Conservation (phyloP, 2,888 invertebrate species). For the Electrophaes corylata region DNA sequence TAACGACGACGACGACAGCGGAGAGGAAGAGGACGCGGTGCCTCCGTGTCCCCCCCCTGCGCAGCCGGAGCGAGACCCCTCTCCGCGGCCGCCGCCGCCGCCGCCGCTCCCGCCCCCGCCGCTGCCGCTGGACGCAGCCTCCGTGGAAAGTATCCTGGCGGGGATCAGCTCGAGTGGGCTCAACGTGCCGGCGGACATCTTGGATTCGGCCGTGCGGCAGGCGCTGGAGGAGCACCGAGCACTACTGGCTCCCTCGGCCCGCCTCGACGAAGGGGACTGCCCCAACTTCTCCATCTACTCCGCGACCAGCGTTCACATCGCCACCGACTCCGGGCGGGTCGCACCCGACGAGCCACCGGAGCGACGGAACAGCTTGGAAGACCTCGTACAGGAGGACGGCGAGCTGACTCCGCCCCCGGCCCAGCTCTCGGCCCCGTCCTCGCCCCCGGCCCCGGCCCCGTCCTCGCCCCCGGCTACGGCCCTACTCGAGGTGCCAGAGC, state of each 20-base stretch:
- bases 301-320: constrained; percentile 90
- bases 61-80: constrained; percentile 5
- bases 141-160: constrained; percentile 52
- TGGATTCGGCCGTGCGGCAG: constrained; percentile 68
- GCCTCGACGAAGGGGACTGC: constrained; percentile 86
- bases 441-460: constrained; percentile 8
- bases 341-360: constrained; percentile 34
- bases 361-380: constrained; percentile 46
- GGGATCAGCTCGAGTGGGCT: constrained; percentile 50
- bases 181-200: constrained; percentile 54
- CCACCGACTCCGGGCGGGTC: constrained; percentile 69
- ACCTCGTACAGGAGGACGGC: constrained; percentile 61
- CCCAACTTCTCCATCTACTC: constrained; percentile 95
- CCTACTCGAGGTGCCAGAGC: too few relatives aligned
- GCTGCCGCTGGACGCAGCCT: constrained; percentile 23
- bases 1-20: constrained; percentile 66
- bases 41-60: constrained; percentile 11
- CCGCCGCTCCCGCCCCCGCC: constrained; percentile 21
- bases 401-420: constrained; percentile 32
- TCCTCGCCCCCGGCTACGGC: too few relatives aligned
- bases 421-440: constrained; percentile 7
- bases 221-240: constrained; percentile 68
- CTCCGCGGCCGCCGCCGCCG: constrained; percentile 8
- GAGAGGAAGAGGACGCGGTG: constrained; percentile 45
- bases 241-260: constrained; percentile 40